Percentiles rank a stretch among this genome's conserved stretches.
Evolutionary conservation across 53 echinoderm and acorn worm species (phyloP).

Genomic region (Zoroaster sp.): DNA sequence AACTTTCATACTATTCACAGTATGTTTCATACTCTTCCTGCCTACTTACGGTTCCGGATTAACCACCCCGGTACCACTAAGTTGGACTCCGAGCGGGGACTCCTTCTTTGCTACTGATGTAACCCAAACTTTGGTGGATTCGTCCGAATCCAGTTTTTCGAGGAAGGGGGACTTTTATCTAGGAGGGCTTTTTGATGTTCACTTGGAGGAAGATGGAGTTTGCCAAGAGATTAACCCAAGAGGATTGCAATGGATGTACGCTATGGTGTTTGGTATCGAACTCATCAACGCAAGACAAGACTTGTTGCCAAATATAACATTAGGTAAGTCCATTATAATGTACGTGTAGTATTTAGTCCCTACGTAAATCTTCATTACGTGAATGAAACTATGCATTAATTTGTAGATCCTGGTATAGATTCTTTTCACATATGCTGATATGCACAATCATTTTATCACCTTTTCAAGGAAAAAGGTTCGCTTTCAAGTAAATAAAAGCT

Average conservation of each 20-base stretch:
- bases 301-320: slow-evolving; percentile 75
- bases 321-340: too few relatives aligned
- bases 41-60: not conserved
- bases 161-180: slow-evolving; percentile 67
- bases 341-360: too few relatives aligned
- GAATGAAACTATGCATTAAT: too few relatives aligned
- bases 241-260: slow-evolving; percentile 91
- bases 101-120: not conserved
- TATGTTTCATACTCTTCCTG: not conserved
- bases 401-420: too few relatives aligned
- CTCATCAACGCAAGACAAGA: slow-evolving; percentile 69
- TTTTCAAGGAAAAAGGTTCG: too few relatives aligned
- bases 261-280: slow-evolving; percentile 89
- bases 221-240: slow-evolving; percentile 69
- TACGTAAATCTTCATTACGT: too few relatives aligned
- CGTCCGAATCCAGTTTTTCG: slow-evolving; percentile 45
- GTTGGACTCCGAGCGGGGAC: too few relatives aligned
- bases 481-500: too few relatives aligned
- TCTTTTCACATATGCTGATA: too few relatives aligned
- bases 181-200: slow-evolving; percentile 89
- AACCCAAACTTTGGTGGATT: not conserved
- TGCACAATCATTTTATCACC: too few relatives aligned
- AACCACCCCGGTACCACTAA: not conserved
- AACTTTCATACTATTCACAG: not conserved
- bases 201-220: slow-evolving; percentile 43